Base-by-base conservation (phyloP, 2,797 vertebrate species). In the Podarcis siculus region DNA sequence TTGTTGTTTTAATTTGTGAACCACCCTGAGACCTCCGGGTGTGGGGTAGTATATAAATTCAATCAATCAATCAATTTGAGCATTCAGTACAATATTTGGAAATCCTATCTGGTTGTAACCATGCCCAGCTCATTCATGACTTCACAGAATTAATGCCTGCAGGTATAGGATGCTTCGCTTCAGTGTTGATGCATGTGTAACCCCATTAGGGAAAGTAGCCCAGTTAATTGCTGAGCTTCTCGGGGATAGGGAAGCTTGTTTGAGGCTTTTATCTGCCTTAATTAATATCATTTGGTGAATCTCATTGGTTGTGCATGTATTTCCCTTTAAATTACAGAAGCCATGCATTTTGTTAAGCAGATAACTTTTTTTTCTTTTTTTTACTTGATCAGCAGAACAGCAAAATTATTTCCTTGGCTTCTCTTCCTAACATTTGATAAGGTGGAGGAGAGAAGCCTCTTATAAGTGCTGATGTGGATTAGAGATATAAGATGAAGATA, bases 181-280 rank as follows among this genome's bases (percentile, higher is more conserved):
- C 86, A 87, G 27, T 81, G 79, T 82, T 64, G 79, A 82, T 87
- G 86, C 55, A 45, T 64, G 37, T 87, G 55, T 82, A 82, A 75
- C 79, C 86, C 86, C 86, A 75, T 82, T 81, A 87, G 69, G 55
- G 86, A 87, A 81, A 87, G 69, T 42, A 66, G 42, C 61, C 73
- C 80, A 67, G 61, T 67, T 77, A 83, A 87, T 83, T 83, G 71
- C 64, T 77, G 61, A 77, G 61, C 17, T 83, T 83, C 80, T 77
- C n/a, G 9, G 72, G 42, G 72, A 76, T 69, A 49, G 69, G 72
- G 42, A 71, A 77, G 42, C 25, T 37, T 55, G 73, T 88, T 55
- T 69, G n/a, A 67, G 64, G 30, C 35, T 66, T 71, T 72, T 81
- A 81, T 82, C 69, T 78, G 45, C 15, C 61, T 77, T 77, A 67